Evolutionary conservation across 2,797 vertebrate genomes (phyloP), one percentile per base, ranked within the genome.

Genomic region (Acipenser transmontanus): DNA sequence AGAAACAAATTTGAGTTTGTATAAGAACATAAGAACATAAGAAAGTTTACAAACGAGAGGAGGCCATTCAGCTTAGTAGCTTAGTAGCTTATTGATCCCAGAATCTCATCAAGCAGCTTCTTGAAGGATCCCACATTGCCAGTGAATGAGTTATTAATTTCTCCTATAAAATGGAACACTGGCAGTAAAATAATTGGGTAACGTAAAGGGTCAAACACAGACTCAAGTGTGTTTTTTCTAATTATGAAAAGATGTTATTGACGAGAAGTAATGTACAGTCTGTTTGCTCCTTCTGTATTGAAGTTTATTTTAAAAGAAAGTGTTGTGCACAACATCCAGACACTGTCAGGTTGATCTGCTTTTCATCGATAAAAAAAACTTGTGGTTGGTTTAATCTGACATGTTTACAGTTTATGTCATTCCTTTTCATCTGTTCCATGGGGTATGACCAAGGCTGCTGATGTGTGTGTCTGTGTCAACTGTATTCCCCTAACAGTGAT

Each of bases 161-260:
- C 72, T 72, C 76, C 64, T 73, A 7, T 63, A 54, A 81, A 83
- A 81, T 86, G 82, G 81, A 80, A 80, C 77, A 54, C 59, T 66
- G 77, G 76, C 76, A 68, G 77, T 66, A 73, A 80, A 76, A 80
- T 83, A 82, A 84, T 81, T 81, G 81, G 79, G 82, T 82, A 68
- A 78, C 65, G 61, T 71, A 80, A 71, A 71, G 70, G 71, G 76
- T 74, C 79, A 71, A 59, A 63, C 13, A 20, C 7, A 49, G 51
- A 62, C 14, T 50, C 51, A 1, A 14, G n/a, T 49, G 34, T 50
- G 12, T 57, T 57, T 51, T 56, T 51, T 62, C 51, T 11, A 57
- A 57, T 57, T 57, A 57, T 13, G 6, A 57, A 13, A n/a, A 57
- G 4, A n/a, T n/a, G 9, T 11, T 57, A 7, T 57, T 57, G 7